Conservation (phyloP, 1,140 invertebrate species). For the Eupristina koningsbergeri region DNA sequence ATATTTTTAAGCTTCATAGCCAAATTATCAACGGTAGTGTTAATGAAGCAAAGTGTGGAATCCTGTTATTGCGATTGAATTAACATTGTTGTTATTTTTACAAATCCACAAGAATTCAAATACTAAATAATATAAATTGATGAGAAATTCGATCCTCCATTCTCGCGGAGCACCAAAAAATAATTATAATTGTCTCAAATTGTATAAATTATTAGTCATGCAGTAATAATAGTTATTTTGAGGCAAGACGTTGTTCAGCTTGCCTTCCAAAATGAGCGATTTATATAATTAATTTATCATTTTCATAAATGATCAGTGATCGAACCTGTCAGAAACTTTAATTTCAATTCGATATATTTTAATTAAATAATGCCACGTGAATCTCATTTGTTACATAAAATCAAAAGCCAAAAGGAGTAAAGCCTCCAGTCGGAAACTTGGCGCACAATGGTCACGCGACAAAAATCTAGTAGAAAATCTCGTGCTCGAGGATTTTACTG, state of each 20-base stretch:
- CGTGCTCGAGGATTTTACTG: background rate
- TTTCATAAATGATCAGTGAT: background rate
- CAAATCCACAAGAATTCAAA: too few species aligned
- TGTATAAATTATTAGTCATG: background rate
- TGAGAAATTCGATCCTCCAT: too few species aligned
- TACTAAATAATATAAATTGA: too few species aligned
- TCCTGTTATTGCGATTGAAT: background rate
- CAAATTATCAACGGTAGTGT: background rate
- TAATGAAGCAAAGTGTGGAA: background rate
- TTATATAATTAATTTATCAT: background rate
- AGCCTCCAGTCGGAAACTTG: background rate
- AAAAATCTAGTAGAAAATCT: background rate
- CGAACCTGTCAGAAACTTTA: background rate
- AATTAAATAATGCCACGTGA: too few species aligned
- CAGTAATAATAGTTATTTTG: background rate
- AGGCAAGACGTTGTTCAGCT: background rate
- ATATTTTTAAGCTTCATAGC: background rate
- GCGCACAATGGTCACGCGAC: background rate
- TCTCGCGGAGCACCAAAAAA: too few species aligned
- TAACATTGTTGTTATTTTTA: background rate
- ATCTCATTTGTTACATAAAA: background rate
- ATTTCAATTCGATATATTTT: too few species aligned
- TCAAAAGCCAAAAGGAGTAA: background rate
- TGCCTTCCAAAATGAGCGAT: background rate
- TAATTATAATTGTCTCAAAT: background rate